A percentile compares a stretch with the other conserved stretches of the same genome.
phyloP scores from a whole-genome alignment of 35 echinoderm and acorn worm species.

The Acanthaster planci region DNA sequence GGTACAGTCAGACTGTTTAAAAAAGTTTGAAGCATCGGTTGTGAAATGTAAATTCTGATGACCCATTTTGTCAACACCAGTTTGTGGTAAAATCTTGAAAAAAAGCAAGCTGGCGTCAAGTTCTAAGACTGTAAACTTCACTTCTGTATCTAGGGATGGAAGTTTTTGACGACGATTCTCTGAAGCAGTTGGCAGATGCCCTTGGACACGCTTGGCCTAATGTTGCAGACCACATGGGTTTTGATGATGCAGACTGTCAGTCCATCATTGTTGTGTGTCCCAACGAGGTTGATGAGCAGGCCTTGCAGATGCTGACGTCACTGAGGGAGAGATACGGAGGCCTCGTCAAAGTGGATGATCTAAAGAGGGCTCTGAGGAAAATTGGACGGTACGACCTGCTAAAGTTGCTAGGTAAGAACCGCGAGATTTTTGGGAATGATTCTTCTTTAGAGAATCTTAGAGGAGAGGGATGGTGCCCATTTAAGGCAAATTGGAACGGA shows the following conservation, averaged over 20 bases:
- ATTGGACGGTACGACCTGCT: not conserved
- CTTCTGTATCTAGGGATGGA: too few relatives aligned
- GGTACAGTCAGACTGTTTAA: too few relatives aligned
- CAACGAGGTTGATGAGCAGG: not conserved
- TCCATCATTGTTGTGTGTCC: not conserved
- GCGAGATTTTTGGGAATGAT: too few relatives aligned
- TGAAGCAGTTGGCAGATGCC: not conserved
- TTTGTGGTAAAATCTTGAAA: too few relatives aligned
- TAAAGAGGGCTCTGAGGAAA: not conserved
- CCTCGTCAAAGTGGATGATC: not conserved
- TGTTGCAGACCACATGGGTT: not conserved
- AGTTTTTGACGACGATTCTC: not conserved
- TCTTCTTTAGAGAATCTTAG: too few relatives aligned
- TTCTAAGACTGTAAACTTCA: too few relatives aligned
- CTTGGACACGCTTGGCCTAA: not conserved
- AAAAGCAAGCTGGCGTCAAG: too few relatives aligned
- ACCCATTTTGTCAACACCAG: too few relatives aligned
- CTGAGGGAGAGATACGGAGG: not conserved
- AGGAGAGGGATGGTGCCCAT: too few relatives aligned
- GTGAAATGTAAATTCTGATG: too few relatives aligned
- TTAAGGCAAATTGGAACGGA: too few relatives aligned
- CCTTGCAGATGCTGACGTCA: not conserved
- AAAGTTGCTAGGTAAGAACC: not conserved
- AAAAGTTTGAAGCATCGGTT: too few relatives aligned
- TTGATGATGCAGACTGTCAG: not conserved